Conservation (phyloP, 64 coral and sea anemone species). For the Montipora foliosa region DNA sequence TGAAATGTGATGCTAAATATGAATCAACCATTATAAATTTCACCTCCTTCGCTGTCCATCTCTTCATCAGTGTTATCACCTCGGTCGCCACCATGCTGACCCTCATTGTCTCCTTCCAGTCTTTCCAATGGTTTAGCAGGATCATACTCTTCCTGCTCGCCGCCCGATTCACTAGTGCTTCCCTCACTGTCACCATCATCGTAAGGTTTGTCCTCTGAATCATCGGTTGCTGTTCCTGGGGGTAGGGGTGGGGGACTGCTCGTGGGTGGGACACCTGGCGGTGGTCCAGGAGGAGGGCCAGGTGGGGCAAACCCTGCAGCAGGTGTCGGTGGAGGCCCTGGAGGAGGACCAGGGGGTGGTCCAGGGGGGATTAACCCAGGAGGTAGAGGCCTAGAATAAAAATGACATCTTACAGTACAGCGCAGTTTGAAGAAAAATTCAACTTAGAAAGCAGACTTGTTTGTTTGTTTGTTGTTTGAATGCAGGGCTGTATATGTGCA, state of each 20-base stretch:
- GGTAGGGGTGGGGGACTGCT: conserved; percentile 65
- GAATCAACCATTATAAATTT: background rate
- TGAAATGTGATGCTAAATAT: no score
- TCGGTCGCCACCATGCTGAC: conserved; percentile 26
- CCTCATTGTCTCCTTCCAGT: conserved; percentile 48
- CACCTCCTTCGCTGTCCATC: conserved; percentile 41
- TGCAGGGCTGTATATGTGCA: no score
- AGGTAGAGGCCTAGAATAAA: conserved; percentile 57
- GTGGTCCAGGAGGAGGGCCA: conserved; percentile 50
- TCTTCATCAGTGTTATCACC: conserved; percentile 50
- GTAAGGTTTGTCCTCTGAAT: conserved; percentile 27
- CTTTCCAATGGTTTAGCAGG: conserved; percentile 53
- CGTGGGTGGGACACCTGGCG: conserved; percentile 68
- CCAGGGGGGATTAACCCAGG: conserved; percentile 62
- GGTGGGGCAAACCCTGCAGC: conserved; percentile 41
- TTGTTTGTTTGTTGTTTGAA: no score
- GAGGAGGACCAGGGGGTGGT: conserved; percentile 48
- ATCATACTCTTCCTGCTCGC: conserved; percentile 86
- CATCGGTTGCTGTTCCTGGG: conserved; percentile 64
- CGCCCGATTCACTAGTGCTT: conserved; percentile 86
- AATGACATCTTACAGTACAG: background rate
- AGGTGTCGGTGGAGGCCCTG: conserved; percentile 71
- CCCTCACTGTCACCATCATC: conserved; percentile 69
- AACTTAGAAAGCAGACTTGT: no score
- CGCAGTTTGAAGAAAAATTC: no score